phyloP scores from a whole-genome alignment of 2,888 invertebrate species.

The Leptinotarsa rubiginosa region DNA sequence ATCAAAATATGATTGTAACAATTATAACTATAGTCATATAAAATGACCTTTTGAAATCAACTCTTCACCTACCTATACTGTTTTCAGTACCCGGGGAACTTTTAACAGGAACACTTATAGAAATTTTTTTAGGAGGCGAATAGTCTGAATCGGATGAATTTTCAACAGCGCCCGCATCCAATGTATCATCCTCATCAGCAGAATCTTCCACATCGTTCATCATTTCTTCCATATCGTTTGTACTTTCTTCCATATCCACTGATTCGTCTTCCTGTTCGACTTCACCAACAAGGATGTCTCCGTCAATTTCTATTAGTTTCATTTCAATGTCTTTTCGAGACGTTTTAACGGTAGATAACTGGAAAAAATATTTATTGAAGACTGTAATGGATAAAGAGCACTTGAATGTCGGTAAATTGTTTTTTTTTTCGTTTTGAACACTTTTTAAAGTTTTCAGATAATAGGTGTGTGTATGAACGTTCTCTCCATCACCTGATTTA shows the following conservation, averaged over 20 bases:
- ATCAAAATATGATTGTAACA: too few species aligned
- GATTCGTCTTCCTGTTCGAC: slow-evolving; percentile 33
- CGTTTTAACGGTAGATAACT: slow-evolving; percentile 39
- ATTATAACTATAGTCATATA: too few species aligned
- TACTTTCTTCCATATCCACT: slow-evolving; percentile 43
- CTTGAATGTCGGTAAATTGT: too few species aligned
- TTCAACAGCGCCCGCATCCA: slow-evolving; percentile 60
- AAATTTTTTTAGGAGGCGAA: slow-evolving; percentile 52
- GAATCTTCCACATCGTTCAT: slow-evolving; percentile 45
- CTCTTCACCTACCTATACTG: slow-evolving; percentile 37
- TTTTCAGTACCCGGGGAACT: slow-evolving; percentile 49
- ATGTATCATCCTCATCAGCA: slow-evolving; percentile 41
- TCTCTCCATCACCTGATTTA: too few species aligned
- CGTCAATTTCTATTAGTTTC: slow-evolving; percentile 62
- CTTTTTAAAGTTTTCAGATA: too few species aligned
- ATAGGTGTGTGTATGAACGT: too few species aligned
- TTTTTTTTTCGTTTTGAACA: too few species aligned
- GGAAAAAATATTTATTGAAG: not conserved
- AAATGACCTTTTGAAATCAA: not conserved
- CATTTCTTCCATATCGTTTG: slow-evolving; percentile 47
- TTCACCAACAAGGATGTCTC: slow-evolving; percentile 44
- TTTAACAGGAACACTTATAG: not conserved
- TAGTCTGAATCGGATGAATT: slow-evolving; percentile 62
- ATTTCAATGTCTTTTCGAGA: slow-evolving; percentile 62
- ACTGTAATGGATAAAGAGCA: too few species aligned